Percentiles rank a stretch among this genome's conserved stretches.
These are phyloP conservation scores for Lacerta viridis DNA, from an alignment of 2,797 vertebrate genomes.

Conservation along the genomic window DNA sequence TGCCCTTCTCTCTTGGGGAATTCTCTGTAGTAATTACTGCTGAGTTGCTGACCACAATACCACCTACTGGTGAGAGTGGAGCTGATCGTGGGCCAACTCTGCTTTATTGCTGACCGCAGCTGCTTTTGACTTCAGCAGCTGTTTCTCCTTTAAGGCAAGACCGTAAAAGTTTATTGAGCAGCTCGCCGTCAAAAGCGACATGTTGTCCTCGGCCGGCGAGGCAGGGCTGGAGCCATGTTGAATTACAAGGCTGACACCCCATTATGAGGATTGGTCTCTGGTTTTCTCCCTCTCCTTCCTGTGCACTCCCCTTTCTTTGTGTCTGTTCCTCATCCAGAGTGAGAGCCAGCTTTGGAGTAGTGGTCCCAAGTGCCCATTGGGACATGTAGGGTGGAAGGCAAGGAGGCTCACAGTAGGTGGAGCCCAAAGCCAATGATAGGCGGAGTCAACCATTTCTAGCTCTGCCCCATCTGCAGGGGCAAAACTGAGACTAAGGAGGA, in stretches of 20 bases:
- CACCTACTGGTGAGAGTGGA: conserved; percentile 71
- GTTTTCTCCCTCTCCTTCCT: neutral
- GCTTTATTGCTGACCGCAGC: conserved; percentile 69
- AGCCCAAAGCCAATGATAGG: no score
- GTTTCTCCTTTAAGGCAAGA: conserved; percentile 72
- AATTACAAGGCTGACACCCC: conserved; percentile 15
- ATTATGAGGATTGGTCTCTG: neutral
- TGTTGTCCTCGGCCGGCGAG: conserved; percentile 54
- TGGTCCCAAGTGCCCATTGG: no score
- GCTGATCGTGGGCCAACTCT: conserved; percentile 59
- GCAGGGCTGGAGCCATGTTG: conserved; percentile 32
- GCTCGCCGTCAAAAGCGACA: conserved; percentile 57
- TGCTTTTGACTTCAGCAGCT: conserved; percentile 68
- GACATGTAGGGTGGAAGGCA: no score
- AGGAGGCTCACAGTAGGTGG: no score
- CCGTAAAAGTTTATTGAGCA: conserved; percentile 71
- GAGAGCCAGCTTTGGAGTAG: neutral
- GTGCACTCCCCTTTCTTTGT: no score
- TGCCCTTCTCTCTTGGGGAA: conserved; percentile 65
- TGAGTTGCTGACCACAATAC: conserved; percentile 66
- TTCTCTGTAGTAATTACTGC: conserved; percentile 62
- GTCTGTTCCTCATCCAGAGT: neutral
- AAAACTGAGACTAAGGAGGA: no score
- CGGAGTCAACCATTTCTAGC: no score
- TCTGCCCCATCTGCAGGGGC: no score